Evolutionary conservation across 2,888 invertebrate genomes (phyloP).

Genomic region (Drosophila phalerata): DNA sequence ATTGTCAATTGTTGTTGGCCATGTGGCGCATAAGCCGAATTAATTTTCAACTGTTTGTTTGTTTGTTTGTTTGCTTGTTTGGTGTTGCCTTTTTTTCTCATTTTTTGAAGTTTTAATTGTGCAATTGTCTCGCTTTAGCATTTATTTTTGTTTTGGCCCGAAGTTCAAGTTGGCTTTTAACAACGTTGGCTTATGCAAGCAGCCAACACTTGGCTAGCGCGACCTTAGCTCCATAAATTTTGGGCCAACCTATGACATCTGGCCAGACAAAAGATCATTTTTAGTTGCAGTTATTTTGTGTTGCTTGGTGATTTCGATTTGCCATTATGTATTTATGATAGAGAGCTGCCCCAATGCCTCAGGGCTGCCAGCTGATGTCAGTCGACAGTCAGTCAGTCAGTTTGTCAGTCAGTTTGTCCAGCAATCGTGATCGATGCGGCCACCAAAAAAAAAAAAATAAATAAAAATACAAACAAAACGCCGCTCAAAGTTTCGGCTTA

Average conservation of each 20-base stretch:
- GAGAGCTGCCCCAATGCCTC: conserved; percentile 49
- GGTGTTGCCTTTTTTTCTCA: conserved; percentile 7
- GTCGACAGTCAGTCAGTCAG: conserved; percentile 52
- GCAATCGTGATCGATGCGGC: conserved; percentile 75
- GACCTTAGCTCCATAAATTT: conserved; percentile 40
- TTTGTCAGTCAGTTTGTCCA: conserved; percentile 26
- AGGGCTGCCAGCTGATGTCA: conserved; percentile 63
- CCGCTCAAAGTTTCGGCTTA: conserved; percentile 34
- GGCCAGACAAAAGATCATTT: conserved; percentile 48
- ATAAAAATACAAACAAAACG: conserved; percentile 2
- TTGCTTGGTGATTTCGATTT: conserved; percentile 15
- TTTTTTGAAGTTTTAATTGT: conserved; percentile 66
- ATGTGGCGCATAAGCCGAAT: conserved; percentile 64
- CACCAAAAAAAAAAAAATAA: conserved; percentile 42
- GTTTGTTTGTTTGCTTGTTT: conserved; percentile 17
- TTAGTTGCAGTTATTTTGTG: conserved; percentile 25
- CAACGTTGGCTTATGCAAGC: conserved; percentile 48
- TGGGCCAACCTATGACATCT: conserved; percentile 65
- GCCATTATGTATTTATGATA: conserved; percentile 36
- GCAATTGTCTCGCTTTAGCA: conserved; percentile 59
- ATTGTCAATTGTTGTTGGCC: conserved; percentile 71
- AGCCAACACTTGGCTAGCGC: conserved; percentile 48
- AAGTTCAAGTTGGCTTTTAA: conserved; percentile 62
- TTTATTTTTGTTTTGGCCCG: conserved; percentile 32
- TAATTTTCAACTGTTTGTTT: conserved; percentile 59